These are phyloP conservation scores for Siniperca scherzeri DNA, from an alignment of 2,797 vertebrate genomes.

Conservation along the genomic window DNA sequence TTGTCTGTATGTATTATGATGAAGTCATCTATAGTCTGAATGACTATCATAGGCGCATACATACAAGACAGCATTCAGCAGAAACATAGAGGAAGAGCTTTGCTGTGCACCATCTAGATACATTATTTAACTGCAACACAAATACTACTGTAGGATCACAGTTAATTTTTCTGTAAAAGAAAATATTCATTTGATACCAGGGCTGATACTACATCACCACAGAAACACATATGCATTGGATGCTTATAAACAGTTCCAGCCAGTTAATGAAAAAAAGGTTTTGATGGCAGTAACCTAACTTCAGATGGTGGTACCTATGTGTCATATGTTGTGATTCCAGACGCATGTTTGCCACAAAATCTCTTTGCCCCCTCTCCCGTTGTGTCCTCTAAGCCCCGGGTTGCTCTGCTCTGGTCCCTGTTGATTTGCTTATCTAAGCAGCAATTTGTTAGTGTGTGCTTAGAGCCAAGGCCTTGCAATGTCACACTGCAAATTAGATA, in stretches of 20 bases:
- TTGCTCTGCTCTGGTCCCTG: conserved; percentile 66
- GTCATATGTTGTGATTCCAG: conserved; percentile 39
- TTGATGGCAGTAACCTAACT: neutral
- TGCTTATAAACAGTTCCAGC: neutral
- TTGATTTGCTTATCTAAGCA: conserved; percentile 86
- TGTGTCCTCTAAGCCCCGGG: conserved; percentile 67
- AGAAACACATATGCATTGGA: neutral
- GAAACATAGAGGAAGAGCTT: conserved; percentile 6
- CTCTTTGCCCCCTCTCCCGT: conserved; percentile 50
- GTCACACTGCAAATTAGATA: conserved; percentile 85
- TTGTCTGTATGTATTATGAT: neutral
- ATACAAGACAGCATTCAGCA: conserved; percentile 23
- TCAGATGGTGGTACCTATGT: neutral
- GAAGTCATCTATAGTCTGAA: conserved; percentile 15
- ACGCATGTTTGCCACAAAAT: conserved; percentile 45
- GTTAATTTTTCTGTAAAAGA: conserved; percentile 27
- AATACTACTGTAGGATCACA: conserved; percentile 25
- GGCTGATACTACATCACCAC: conserved; percentile 8
- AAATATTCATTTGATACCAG: conserved; percentile 13
- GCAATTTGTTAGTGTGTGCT: conserved; percentile 84
- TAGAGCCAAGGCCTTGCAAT: conserved; percentile 80
- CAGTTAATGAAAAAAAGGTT: conserved; percentile 12
- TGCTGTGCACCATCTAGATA: conserved; percentile 28
- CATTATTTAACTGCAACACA: conserved; percentile 44
- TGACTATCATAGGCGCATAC: neutral